Percentiles rank a stretch among this genome's conserved stretches.
Conservation (phyloP, 2,797 vertebrate genomes). For the Enteromius argenteus region DNA sequence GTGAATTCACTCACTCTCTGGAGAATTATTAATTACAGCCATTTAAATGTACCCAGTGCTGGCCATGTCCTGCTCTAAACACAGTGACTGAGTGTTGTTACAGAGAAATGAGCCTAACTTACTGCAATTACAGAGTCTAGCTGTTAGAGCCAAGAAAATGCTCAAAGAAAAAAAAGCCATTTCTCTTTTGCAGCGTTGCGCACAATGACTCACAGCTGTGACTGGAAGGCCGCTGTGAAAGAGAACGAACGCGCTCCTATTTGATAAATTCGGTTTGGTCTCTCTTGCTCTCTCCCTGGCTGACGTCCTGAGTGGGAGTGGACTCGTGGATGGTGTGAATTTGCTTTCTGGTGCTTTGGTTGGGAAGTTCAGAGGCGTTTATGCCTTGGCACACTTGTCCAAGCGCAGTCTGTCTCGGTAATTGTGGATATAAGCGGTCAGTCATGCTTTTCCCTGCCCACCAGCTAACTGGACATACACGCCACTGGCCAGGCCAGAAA, state of each 20-base stretch:
- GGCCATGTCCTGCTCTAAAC: constrained; percentile 37
- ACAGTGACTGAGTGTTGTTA: constrained; percentile 38
- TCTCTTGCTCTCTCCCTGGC: constrained; percentile 38
- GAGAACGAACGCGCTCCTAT: constrained; percentile 14
- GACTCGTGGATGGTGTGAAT: constrained; percentile 35
- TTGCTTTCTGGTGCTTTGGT: constrained; percentile 46
- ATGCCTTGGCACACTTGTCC: constrained; percentile 16
- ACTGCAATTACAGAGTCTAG: constrained; percentile 62
- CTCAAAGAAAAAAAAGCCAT: constrained; percentile 35
- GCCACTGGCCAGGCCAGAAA: background rate
- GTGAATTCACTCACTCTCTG: constrained; percentile 58
- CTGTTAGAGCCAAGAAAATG: constrained; percentile 44
- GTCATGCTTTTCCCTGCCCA: constrained; percentile 47
- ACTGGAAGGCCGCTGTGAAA: constrained; percentile 52
- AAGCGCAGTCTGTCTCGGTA: constrained; percentile 50
- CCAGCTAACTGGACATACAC: constrained; percentile 27
- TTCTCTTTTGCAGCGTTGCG: constrained; percentile 38
- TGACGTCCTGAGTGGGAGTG: constrained; percentile 2
- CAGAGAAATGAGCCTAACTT: constrained; percentile 53
- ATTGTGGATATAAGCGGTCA: constrained; percentile 55
- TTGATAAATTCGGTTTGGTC: constrained; percentile 37
- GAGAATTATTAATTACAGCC: constrained; percentile 58
- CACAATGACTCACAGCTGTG: constrained; percentile 53
- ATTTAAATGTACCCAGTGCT: constrained; percentile 58
- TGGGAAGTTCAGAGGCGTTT: constrained; percentile 28